Evolutionary conservation across 2,797 vertebrate genomes (phyloP).

Genomic region (Otolemur crassicaudatus): DNA sequence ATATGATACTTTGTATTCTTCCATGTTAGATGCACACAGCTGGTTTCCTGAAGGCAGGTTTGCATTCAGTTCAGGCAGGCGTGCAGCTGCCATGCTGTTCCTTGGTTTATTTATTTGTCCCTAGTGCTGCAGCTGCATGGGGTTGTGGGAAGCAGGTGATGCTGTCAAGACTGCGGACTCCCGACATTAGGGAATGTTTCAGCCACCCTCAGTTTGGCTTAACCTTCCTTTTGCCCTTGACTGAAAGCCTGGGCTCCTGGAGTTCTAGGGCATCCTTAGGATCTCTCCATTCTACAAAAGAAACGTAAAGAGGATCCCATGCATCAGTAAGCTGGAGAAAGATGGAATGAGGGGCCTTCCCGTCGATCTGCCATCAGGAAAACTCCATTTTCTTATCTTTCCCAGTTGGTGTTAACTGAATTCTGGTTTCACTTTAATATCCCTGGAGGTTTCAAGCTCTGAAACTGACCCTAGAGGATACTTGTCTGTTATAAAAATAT

Average conservation of each 20-base stretch:
- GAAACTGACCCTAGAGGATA: conserved; percentile 39
- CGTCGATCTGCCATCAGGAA: not conserved
- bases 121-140: not conserved
- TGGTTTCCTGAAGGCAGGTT: not conserved
- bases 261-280: not conserved
- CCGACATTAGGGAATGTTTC: not conserved
- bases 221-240: conserved; percentile 32
- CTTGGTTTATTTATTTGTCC: not conserved
- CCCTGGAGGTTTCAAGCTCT: not conserved
- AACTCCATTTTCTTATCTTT: not conserved
- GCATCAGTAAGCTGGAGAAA: not conserved
- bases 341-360: not conserved
- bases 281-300: not conserved
- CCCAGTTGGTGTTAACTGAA: not conserved
- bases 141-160: conserved; percentile 15
- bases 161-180: not conserved
- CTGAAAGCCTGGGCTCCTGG: not conserved
- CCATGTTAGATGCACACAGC: not conserved
- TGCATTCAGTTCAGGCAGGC: not conserved
- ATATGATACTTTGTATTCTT: not conserved
- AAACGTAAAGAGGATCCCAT: not conserved
- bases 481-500: conserved; percentile 8
- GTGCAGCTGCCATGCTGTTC: not conserved
- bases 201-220: not conserved
- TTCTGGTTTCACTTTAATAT: conserved; percentile 51